Base-by-base conservation (phyloP, 2,888 invertebrate species). In the Spicauda simplicius region DNA sequence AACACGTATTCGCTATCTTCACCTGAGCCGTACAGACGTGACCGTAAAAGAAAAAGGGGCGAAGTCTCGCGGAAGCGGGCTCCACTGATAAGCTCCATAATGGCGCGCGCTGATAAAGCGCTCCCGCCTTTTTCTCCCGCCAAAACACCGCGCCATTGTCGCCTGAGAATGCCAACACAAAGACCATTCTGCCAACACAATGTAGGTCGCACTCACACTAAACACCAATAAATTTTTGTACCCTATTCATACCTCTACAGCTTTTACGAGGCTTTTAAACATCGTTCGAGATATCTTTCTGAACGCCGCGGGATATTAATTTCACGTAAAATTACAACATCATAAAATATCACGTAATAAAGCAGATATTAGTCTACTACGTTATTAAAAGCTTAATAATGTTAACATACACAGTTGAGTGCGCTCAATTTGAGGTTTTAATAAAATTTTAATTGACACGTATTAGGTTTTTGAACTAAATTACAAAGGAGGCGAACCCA, bases 31-130 rank as follows among this genome's bases (percentile, higher is more conserved):
- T 77, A 77, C 85, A 88, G 91, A 91, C 90, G 91, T 90, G 91
- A 86, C 91, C 87, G 90, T 92, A 90, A 91, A 91, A 91, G 91
- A 91, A 91, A 91, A 91, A 91, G 87, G 88, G 86, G 88, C 87
- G 84, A 84, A 85, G 85, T 85, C 84, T 85, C 81, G 81, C 84
- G 82, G 80, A 77, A 86, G 91, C 89, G 87, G 86, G 85, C 80
- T 79, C 72, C 81, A 73, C 87, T 91, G 93, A 93, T 93, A 93
- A 93, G 92, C 92, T 85, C 84, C 91, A 91, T 93, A 93, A 93
- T 93, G 93, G 93, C 89, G 82, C 77, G 75, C 80, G 80, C 84
- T 85, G 91, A 93, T 93, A 94, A 91, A 91, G 87, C 65, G 65
- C 83, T 85, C 91, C 91, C 91, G 91, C 93, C 91, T 91, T 93